A percentile compares a stretch with the other conserved stretches of the same genome.
Evolutionary conservation across 2,113 vertebrate genomes (phyloP).

Genomic region (Caloenas nicobarica): DNA sequence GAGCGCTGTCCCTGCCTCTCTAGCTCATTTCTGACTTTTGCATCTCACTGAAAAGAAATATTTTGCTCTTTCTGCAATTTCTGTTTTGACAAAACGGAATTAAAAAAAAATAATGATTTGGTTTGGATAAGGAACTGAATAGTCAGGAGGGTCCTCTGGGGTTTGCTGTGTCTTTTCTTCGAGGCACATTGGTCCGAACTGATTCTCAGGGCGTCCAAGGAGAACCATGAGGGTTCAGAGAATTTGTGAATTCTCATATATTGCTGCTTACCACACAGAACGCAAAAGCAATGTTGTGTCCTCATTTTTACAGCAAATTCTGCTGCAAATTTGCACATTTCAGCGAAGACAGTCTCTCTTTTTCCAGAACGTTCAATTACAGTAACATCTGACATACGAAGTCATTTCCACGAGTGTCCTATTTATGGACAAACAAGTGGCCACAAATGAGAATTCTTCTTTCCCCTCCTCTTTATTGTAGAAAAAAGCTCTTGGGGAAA

Average conservation of each 20-base stretch:
- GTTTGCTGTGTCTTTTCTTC: not conserved
- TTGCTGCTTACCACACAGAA: not conserved
- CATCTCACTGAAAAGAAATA: not conserved
- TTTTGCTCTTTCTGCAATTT: not conserved
- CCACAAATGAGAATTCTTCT: not conserved
- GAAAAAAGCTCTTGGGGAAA: not conserved
- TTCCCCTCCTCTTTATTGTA: too few relatives aligned
- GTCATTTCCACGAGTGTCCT: not conserved
- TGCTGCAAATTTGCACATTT: not conserved
- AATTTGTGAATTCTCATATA: not conserved
- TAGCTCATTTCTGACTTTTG: not conserved
- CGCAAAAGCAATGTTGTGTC: not conserved
- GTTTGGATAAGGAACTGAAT: not conserved
- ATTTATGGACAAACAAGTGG: not conserved
- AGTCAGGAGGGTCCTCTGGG: rapidly evolving
- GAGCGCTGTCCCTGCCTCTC: not conserved
- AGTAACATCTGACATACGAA: not conserved
- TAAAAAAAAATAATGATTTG: too few relatives aligned
- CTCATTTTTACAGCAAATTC: not conserved
- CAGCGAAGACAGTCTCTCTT: not conserved
- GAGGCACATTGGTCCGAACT: rapidly evolving
- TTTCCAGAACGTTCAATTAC: not conserved
- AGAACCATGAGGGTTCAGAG: rapidly evolving
- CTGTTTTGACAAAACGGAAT: not conserved
- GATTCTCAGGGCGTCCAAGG: not conserved